Conservation (phyloP, 2,888 invertebrate genomes). For the Aspidiotus destructor region DNA sequence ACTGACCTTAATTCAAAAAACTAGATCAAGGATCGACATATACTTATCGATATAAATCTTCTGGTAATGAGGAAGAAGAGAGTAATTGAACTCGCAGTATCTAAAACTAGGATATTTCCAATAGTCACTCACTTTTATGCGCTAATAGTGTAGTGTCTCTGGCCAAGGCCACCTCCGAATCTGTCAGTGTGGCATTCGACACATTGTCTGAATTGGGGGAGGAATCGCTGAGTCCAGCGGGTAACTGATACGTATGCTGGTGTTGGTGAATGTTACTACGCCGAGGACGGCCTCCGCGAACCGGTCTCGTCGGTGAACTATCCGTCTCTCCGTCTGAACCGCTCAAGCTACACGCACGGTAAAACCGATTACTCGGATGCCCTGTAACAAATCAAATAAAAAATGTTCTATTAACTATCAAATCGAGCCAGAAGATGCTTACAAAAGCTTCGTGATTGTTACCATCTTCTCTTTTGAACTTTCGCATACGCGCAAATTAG, state of each 20-base stretch:
- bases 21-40: too few species aligned
- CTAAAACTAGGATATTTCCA: too few species aligned
- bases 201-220: constrained; percentile 58
- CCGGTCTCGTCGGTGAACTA: constrained; percentile 31
- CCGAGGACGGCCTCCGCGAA: constrained; percentile 21
- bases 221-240: constrained; percentile 29
- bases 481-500: too few species aligned
- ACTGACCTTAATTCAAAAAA: too few species aligned
- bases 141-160: constrained; percentile 71
- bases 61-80: too few species aligned
- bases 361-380: constrained; percentile 33
- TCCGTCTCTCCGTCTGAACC: constrained; percentile 31
- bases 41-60: too few species aligned
- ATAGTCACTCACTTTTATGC: constrained; percentile 61
- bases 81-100: too few species aligned
- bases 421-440: too few species aligned
- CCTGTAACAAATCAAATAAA: constrained; percentile 5
- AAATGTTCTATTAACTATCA: background rate
- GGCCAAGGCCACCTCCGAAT: constrained; percentile 71
- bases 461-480: too few species aligned
- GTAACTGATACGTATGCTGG: constrained; percentile 29
- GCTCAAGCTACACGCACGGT: constrained; percentile 32
- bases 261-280: constrained; percentile 16
- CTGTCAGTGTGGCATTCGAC: constrained; percentile 73
- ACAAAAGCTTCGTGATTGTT: too few species aligned